Base-by-base conservation (phyloP, 2,888 invertebrate species). In the Alcis repandata region DNA sequence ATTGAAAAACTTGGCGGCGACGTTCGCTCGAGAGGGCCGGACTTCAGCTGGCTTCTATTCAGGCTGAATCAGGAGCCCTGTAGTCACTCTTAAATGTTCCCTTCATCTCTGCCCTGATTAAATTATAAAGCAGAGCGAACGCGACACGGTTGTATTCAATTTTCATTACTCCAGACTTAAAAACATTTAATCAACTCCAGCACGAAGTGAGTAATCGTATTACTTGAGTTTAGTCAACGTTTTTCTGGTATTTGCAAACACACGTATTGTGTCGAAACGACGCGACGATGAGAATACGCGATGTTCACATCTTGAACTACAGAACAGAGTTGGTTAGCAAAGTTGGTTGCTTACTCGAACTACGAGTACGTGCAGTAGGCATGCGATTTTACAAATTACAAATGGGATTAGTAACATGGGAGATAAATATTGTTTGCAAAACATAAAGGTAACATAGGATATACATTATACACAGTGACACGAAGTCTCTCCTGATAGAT, bases 1-100 rank as follows among this genome's bases (percentile, higher is more conserved):
- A 80, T 79, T 78, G 68, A 65, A 59, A 75, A 80, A 76, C 67
- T 80, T 77, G 58, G 48, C 19, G 58, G 51, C 53, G 58, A 40
- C 49, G 56, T 13, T 48, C 54, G 20, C 61, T 27, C n/a, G 22
- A 43, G 62, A 22, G n/a, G 8, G 13, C 40, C 38, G 27, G 13
- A 10, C 22, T 11, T 11, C 33, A 4, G 20, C 41, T 8, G 22
- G 49, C 22, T 11, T 8, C 10, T 43, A 2, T 19, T 46, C 27
- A 9, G 17, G 15, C 15, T 38, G 48, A 17, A 45, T 22, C 53
- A 19, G 20, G 13, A 13, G 13, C 20, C 1, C 13, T 20, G 19
- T 20, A 36, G 19, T 9, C 13, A 27, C 27, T 27, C 19, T 10
- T 20, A 41, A 11, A 20, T 17, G 49, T 40, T 63, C 51, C 40